These are phyloP conservation scores for Drosophila nebulosa DNA, from an alignment of 1,140 invertebrate species.

Conservation along the genomic window DNA sequence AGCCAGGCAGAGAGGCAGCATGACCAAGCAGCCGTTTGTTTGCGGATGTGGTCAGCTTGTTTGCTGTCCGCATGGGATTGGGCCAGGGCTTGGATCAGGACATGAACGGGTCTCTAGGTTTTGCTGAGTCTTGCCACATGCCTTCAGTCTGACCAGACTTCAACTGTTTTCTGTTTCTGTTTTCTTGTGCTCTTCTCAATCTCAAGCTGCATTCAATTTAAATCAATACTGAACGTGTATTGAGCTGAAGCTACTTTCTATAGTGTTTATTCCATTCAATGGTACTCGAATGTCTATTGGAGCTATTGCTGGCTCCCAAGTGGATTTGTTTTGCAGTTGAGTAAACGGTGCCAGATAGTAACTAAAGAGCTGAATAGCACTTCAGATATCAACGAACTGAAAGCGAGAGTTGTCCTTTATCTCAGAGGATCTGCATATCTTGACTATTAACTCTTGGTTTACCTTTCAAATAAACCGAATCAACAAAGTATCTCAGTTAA, in stretches of 20 bases:
- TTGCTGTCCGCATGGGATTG: conserved; percentile 41
- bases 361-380: background rate
- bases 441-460: background rate
- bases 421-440: background rate
- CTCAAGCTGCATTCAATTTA: conserved; percentile 68
- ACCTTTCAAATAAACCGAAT: background rate
- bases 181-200: conserved; percentile 15
- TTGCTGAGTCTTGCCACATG: background rate
- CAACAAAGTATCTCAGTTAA: background rate
- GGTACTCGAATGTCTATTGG: conserved; percentile 48
- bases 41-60: conserved; percentile 69
- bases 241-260: conserved; percentile 34
- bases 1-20: conserved; percentile 40
- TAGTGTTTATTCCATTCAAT: conserved; percentile 29
- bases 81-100: background rate
- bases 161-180: background rate
- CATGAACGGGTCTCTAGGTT: background rate
- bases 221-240: conserved; percentile 47
- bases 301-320: conserved; percentile 40
- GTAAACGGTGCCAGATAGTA: conserved; percentile 40
- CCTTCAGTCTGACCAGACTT: background rate
- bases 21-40: conserved; percentile 46
- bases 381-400: background rate
- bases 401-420: background rate
- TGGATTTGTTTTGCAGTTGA: conserved; percentile 65